These are phyloP conservation scores for Phrynosoma blainvillii DNA, from an alignment of 2,113 vertebrate genomes.

Conservation along the genomic window DNA sequence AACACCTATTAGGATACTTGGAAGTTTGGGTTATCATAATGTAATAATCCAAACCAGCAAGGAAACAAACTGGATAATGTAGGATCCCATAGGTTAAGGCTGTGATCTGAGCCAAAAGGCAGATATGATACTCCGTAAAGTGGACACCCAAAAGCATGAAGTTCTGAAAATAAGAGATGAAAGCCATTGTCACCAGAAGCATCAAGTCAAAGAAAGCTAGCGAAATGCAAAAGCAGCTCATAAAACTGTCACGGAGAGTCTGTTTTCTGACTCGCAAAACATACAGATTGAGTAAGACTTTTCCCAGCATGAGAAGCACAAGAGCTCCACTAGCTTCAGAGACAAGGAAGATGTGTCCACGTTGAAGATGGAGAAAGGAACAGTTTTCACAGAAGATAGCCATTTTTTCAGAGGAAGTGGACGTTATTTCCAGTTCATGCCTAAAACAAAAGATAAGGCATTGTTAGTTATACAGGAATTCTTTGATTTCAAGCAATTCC, in stretches of 20 bases:
- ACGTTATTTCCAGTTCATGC: slow-evolving; percentile 38
- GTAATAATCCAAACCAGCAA: slow-evolving; percentile 78
- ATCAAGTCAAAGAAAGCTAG: slow-evolving; percentile 78
- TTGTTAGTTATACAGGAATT: not conserved
- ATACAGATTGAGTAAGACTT: slow-evolving; percentile 79
- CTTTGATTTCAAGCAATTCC: not conserved
- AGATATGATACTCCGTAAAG: slow-evolving; percentile 83
- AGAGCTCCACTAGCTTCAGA: slow-evolving; percentile 67
- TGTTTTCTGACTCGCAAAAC: slow-evolving; percentile 74
- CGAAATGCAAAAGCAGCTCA: slow-evolving; percentile 82
- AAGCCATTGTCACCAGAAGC: slow-evolving; percentile 64
- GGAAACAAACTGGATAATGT: slow-evolving; percentile 77
- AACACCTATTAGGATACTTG: slow-evolving; percentile 24
- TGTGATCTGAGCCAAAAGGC: slow-evolving; percentile 81
- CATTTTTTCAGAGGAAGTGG: slow-evolving; percentile 56
- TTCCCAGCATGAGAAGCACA: slow-evolving; percentile 78
- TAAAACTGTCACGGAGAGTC: slow-evolving; percentile 70
- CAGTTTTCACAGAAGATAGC: slow-evolving; percentile 59
- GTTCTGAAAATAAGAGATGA: slow-evolving; percentile 73
- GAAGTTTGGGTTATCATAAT: slow-evolving; percentile 58
- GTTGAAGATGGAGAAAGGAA: slow-evolving; percentile 46
- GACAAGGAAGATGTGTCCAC: not conserved
- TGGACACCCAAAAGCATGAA: slow-evolving; percentile 72
- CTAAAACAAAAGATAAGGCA: slow-evolving; percentile 49
- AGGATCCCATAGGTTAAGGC: slow-evolving; percentile 74